phyloP scores from a whole-genome alignment of 2,797 vertebrate species.

The Darevskia mixta region DNA sequence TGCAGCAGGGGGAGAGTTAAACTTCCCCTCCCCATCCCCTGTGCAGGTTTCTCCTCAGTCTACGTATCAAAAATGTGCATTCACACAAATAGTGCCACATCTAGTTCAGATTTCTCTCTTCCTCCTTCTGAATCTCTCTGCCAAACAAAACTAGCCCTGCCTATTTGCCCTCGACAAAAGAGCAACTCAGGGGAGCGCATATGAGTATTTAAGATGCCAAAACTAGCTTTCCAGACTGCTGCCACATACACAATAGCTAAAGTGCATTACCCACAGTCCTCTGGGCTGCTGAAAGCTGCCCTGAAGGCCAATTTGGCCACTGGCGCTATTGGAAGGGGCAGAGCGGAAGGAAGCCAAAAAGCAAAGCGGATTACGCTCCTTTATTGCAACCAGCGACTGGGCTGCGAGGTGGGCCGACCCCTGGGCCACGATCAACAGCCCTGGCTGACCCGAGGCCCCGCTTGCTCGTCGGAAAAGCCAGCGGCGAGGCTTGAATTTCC shows the following conservation, averaged over 20 bases:
- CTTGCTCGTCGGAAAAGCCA: slow-evolving; percentile 34
- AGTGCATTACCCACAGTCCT: not conserved
- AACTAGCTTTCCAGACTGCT: not conserved
- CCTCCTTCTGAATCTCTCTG: no score
- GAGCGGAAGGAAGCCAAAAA: not conserved
- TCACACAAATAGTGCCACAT: no score
- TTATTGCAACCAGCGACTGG: no score
- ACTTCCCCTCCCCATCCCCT: not conserved
- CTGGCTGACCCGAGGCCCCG: not conserved
- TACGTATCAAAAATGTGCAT: not conserved
- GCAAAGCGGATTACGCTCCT: not conserved
- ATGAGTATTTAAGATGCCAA: not conserved
- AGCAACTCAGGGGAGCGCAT: not conserved
- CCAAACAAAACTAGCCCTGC: not conserved
- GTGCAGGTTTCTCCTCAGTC: not conserved
- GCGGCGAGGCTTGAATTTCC: slow-evolving; percentile 56
- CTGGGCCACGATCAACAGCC: not conserved
- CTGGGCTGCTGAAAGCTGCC: slow-evolving; percentile 6
- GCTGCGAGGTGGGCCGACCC: no score
- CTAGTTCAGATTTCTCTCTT: no score
- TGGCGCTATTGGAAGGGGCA: not conserved
- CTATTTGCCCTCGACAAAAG: not conserved
- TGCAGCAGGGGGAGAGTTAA: no score
- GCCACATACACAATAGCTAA: slow-evolving; percentile 25
- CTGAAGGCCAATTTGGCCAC: slow-evolving; percentile 29